These are phyloP conservation scores for Gymnogyps californianus DNA, from an alignment of 2,113 vertebrate species.

Conservation along the genomic window DNA sequence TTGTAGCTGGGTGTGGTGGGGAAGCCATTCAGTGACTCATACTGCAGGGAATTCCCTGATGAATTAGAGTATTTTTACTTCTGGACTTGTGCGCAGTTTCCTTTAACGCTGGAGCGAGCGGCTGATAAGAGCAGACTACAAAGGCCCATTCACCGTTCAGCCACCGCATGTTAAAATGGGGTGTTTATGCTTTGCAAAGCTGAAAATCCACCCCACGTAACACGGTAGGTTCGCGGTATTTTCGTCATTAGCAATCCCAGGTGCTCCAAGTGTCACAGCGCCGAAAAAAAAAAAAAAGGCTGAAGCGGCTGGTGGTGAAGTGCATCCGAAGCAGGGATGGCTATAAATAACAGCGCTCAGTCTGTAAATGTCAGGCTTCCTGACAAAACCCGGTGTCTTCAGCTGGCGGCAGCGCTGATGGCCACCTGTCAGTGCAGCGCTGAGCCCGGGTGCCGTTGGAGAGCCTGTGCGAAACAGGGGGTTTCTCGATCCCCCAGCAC, in stretches of 20 bases:
- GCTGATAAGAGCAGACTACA: conserved; percentile 66
- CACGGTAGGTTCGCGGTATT: background rate
- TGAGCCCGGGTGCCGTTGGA: accelerated
- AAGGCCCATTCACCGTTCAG: conserved; percentile 42
- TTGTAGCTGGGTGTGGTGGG: conserved; percentile 77
- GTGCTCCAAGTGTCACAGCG: background rate
- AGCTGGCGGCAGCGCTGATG: background rate
- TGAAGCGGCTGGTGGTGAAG: background rate
- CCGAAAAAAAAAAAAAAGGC: background rate
- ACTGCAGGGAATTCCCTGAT: conserved; percentile 92
- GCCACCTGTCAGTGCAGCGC: background rate
- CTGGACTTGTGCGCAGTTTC: conserved; percentile 79
- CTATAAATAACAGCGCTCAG: background rate
- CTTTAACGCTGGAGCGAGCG: conserved; percentile 67
- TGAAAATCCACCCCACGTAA: background rate
- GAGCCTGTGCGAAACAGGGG: accelerated
- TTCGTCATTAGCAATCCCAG: background rate
- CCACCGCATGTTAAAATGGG: background rate
- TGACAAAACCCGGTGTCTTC: background rate
- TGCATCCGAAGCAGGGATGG: background rate
- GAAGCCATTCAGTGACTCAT: conserved; percentile 90
- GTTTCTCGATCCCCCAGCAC: background rate
- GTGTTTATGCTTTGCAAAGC: conserved; percentile 9
- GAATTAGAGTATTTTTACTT: conserved; percentile 88
- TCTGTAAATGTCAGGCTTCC: conserved; percentile 32